phyloP scores from a whole-genome alignment of 2,888 invertebrate genomes.

The Orgyia antiqua region DNA sequence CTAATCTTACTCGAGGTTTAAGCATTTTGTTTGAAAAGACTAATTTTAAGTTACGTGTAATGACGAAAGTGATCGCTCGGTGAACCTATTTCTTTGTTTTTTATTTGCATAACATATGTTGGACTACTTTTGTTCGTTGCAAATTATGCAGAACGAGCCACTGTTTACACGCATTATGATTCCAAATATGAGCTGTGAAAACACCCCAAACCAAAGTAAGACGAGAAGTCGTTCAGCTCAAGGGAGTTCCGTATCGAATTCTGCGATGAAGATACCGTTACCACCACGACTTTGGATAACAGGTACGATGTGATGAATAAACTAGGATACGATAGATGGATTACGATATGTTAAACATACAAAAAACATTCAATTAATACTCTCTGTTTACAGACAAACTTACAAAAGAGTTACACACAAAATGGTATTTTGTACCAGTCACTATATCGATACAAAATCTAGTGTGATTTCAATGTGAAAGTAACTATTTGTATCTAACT shows the following conservation, averaged over 20 bases:
- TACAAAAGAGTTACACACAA: no score
- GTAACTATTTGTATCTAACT: no score
- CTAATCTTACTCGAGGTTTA: slow-evolving; percentile 65
- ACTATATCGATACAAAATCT: no score
- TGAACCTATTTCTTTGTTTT: slow-evolving; percentile 44
- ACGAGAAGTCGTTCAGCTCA: slow-evolving; percentile 65
- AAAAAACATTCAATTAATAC: no score
- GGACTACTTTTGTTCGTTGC: slow-evolving; percentile 48
- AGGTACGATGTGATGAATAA: no score
- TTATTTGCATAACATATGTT: slow-evolving; percentile 59
- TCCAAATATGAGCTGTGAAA: slow-evolving; percentile 40
- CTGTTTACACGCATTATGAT: slow-evolving; percentile 40
- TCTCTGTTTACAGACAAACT: no score
- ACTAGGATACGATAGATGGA: no score
- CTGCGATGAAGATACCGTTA: slow-evolving; percentile 70
- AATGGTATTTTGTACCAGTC: no score
- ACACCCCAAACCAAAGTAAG: slow-evolving; percentile 31
- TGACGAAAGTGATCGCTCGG: slow-evolving; percentile 31
- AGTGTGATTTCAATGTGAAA: no score
- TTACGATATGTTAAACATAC: no score
- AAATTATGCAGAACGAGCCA: slow-evolving; percentile 32
- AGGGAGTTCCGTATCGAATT: slow-evolving; percentile 53
- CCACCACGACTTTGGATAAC: slow-evolving; percentile 72
- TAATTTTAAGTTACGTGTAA: slow-evolving; percentile 34
- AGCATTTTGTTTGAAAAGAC: slow-evolving; percentile 42